Evolutionary conservation across 2,888 invertebrate genomes (phyloP).

Genomic region (Tiliacea aurago): DNA sequence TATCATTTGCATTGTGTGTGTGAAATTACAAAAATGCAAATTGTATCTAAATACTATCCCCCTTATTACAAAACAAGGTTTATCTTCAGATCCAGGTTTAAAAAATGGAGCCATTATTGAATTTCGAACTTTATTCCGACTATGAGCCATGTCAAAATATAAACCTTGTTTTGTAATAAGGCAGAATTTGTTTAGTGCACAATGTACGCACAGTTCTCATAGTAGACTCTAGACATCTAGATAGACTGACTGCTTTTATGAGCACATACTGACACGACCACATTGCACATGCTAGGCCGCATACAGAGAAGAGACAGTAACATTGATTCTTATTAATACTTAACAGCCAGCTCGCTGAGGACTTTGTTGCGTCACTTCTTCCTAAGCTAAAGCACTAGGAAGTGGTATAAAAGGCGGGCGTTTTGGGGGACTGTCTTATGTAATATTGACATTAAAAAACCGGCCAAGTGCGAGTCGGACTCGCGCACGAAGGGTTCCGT

Average conservation of each 20-base stretch:
- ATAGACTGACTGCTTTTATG: background rate
- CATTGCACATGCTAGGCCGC: background rate
- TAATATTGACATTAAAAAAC: background rate
- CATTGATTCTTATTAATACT: background rate
- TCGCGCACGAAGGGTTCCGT: too few species aligned
- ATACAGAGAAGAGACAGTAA: too few species aligned
- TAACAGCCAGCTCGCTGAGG: background rate
- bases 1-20: constrained; percentile 4
- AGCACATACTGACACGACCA: background rate
- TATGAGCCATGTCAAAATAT: too few species aligned
- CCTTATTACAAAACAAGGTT: too few species aligned
- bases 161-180: too few species aligned
- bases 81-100: too few species aligned
- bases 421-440: background rate
- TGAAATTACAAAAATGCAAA: constrained; percentile 2
- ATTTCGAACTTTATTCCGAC: too few species aligned
- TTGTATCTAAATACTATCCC: too few species aligned
- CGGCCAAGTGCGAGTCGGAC: too few species aligned
- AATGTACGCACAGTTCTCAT: background rate
- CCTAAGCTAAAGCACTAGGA: background rate
- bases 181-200: background rate
- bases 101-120: too few species aligned
- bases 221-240: background rate
- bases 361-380: background rate
- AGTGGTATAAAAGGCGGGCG: background rate